phyloP scores from a whole-genome alignment of 1,140 invertebrate species.

The Gryon sp. region DNA sequence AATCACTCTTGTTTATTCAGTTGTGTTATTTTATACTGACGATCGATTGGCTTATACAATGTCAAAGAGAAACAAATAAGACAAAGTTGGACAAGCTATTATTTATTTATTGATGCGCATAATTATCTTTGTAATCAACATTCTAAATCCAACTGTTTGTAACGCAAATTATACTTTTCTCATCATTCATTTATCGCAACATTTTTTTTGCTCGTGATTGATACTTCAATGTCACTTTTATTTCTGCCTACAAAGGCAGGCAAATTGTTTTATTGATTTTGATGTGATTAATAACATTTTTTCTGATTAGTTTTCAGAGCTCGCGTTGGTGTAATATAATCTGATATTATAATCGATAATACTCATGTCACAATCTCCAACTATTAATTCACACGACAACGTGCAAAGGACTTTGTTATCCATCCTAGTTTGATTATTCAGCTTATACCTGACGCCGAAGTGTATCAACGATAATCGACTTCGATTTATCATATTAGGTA shows the following conservation, averaged over 20 bases:
- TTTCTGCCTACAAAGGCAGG: conserved; percentile 11
- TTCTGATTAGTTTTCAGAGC: not conserved
- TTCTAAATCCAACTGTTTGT: no score
- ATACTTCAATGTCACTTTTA: conserved; percentile 7
- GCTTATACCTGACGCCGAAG: conserved; percentile 23
- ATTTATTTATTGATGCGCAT: no score
- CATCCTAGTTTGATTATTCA: conserved; percentile 42
- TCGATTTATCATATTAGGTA: conserved; percentile 10
- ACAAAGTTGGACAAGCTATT: no score
- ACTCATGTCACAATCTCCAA: conserved; percentile 22
- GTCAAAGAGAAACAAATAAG: no score
- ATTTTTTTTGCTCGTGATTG: not conserved
- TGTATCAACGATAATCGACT: conserved; percentile 39
- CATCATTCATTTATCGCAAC: no score
- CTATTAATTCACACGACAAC: conserved; percentile 38
- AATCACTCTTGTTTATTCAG: no score
- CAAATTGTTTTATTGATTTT: conserved; percentile 28
- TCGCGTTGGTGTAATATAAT: conserved; percentile 7
- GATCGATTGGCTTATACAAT: no score
- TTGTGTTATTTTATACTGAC: no score
- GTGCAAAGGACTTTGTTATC: conserved; percentile 52
- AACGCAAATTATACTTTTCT: no score
- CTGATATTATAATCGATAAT: conserved; percentile 47
- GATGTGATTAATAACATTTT: conserved; percentile 21
- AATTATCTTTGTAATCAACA: no score